phyloP scores from a whole-genome alignment of 2,888 invertebrate species.

The Taenaris catops region DNA sequence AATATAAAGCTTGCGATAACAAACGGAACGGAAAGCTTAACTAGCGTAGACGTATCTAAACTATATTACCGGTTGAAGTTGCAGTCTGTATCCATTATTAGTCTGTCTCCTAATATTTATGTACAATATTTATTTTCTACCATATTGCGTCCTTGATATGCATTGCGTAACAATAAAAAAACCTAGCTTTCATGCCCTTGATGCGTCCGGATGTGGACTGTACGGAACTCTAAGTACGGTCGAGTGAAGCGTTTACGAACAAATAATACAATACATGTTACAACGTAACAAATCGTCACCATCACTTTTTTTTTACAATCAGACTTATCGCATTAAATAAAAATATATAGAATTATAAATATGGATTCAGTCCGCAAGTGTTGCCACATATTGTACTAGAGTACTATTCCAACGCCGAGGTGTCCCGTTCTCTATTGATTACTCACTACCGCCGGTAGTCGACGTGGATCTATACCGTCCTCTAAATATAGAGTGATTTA shows the following conservation, averaged over 20 bases:
- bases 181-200: conserved; percentile 70
- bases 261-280: conserved; percentile 70
- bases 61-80: conserved; percentile 68
- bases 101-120: conserved; percentile 68
- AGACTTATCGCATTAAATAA: conserved; percentile 78
- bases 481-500: conserved; percentile 26
- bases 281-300: conserved; percentile 63
- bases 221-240: conserved; percentile 65
- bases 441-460: conserved; percentile 14
- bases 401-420: conserved; percentile 27
- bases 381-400: conserved; percentile 29
- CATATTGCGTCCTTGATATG: conserved; percentile 80
- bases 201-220: conserved; percentile 53
- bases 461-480: conserved; percentile 21
- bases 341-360: conserved; percentile 76
- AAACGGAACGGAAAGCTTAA: conserved; percentile 70
- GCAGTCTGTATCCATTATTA: conserved; percentile 74
- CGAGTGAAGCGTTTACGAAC: conserved; percentile 67
- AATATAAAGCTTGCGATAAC: conserved; percentile 72
- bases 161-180: conserved; percentile 80
- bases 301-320: conserved; percentile 64
- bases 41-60: conserved; percentile 75
- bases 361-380: conserved; percentile 55
- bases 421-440: conserved; percentile 24
- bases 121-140: conserved; percentile 79